Conservation (phyloP, 1,140 invertebrate genomes). For the Lucilia sericata region DNA sequence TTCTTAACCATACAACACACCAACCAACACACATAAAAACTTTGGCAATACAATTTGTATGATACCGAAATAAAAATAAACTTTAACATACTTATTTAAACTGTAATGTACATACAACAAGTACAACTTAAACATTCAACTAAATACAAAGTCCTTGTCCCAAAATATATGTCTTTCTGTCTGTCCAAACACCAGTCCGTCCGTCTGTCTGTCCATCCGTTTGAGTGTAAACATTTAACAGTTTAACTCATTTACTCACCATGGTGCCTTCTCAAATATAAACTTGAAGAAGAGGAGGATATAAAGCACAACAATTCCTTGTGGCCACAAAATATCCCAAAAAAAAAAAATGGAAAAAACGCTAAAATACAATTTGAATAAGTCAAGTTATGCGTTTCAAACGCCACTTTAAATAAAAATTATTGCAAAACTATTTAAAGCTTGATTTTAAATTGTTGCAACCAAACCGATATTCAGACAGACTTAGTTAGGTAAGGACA, state of each 20-base stretch:
- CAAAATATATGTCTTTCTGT: background rate
- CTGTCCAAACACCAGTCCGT: too few relatives aligned
- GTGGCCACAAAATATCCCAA: background rate
- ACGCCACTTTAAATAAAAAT: slow-evolving; percentile 26
- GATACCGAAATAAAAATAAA: background rate
- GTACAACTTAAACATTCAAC: background rate
- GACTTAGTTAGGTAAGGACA: background rate
- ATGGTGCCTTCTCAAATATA: slow-evolving; percentile 30
- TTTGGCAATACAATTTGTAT: background rate
- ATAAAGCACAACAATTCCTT: background rate
- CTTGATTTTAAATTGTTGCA: background rate
- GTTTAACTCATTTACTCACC: slow-evolving; percentile 36
- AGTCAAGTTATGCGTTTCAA: slow-evolving; percentile 29
- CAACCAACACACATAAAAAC: slow-evolving; percentile 4
- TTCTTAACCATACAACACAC: background rate
- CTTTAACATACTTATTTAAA: background rate
- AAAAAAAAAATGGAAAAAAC: background rate
- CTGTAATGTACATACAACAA: background rate
- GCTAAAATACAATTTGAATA: background rate
- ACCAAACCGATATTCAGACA: background rate
- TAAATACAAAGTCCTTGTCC: slow-evolving; percentile 13
- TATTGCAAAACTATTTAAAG: slow-evolving; percentile 12
- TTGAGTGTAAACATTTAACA: slow-evolving; percentile 33
- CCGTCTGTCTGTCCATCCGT: background rate
- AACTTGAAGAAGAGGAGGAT: background rate